phyloP scores from a whole-genome alignment of 2,888 invertebrate species.

The Drosophila picticornis region DNA sequence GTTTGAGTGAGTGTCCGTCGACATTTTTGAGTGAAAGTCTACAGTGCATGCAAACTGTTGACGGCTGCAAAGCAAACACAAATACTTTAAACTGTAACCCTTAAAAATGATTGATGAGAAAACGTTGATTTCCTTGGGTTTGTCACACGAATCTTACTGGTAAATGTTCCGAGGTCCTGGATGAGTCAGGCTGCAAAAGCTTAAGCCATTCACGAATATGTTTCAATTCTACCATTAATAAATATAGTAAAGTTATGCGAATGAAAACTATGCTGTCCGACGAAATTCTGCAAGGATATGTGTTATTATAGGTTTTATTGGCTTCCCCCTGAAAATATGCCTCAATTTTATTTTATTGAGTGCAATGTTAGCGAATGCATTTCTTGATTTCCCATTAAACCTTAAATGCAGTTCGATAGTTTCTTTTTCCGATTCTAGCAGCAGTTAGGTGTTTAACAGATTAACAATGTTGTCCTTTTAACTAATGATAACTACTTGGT shows the following conservation, averaged over 20 bases:
- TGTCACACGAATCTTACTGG: neutral
- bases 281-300: neutral
- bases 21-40: constrained; percentile 20
- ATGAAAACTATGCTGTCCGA: neutral
- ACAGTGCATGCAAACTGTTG: constrained; percentile 1
- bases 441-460: no score
- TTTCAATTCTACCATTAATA: neutral
- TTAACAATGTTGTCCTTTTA: neutral
- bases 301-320: neutral
- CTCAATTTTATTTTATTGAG: neutral
- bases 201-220: neutral
- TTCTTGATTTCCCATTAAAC: neutral
- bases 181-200: neutral
- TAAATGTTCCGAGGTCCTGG: no score
- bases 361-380: neutral
- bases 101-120: neutral
- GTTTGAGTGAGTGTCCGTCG: constrained; percentile 20
- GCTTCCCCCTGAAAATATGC: neutral
- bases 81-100: neutral
- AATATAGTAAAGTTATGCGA: neutral
- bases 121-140: neutral
- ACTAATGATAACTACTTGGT: no score
- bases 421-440: neutral
- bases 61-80: neutral
- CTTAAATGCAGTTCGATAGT: neutral